Conservation (phyloP, 2,113 vertebrate species). For the Mionectes macconnelli region DNA sequence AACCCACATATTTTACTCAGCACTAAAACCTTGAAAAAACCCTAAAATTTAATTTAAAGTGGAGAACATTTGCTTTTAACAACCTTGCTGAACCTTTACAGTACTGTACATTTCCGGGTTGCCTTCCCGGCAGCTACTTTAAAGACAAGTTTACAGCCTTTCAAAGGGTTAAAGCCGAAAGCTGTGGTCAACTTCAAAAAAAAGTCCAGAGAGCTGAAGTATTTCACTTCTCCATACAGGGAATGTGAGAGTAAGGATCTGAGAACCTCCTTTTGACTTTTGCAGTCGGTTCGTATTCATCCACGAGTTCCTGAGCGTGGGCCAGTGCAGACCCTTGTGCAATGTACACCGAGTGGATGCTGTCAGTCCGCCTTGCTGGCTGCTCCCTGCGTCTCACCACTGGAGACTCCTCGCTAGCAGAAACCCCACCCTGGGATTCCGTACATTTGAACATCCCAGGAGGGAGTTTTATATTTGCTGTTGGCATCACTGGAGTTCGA, state of each 20-base stretch:
- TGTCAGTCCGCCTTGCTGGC: slow-evolving; percentile 81
- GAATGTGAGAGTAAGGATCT: slow-evolving; percentile 77
- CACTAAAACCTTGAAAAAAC: too few species aligned
- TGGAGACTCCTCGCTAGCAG: background rate
- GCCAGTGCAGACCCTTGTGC: slow-evolving; percentile 49
- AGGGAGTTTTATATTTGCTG: slow-evolving; percentile 83
- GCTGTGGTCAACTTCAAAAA: slow-evolving; percentile 10
- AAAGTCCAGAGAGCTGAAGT: background rate
- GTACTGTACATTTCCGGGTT: background rate
- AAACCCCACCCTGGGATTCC: background rate
- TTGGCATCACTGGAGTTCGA: slow-evolving; percentile 83
- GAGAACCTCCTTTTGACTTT: slow-evolving; percentile 85
- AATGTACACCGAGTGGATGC: slow-evolving; percentile 85
- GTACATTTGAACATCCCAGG: slow-evolving; percentile 68
- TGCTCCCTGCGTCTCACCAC: slow-evolving; percentile 71
- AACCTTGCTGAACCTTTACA: slow-evolving; percentile 29
- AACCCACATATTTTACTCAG: background rate
- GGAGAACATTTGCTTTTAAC: background rate
- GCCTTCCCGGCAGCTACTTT: background rate
- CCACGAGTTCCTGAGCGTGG: slow-evolving; percentile 27
- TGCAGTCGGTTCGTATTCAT: background rate
- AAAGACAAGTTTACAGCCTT: background rate
- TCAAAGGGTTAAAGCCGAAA: background rate
- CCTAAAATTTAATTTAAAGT: slow-evolving; percentile 39
- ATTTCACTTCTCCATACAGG: slow-evolving; percentile 34